Evolutionary conservation across 2,113 vertebrate species (phyloP), one percentile per base, ranked within the genome.

Genomic region (Cyprinodon brontotheroides): DNA sequence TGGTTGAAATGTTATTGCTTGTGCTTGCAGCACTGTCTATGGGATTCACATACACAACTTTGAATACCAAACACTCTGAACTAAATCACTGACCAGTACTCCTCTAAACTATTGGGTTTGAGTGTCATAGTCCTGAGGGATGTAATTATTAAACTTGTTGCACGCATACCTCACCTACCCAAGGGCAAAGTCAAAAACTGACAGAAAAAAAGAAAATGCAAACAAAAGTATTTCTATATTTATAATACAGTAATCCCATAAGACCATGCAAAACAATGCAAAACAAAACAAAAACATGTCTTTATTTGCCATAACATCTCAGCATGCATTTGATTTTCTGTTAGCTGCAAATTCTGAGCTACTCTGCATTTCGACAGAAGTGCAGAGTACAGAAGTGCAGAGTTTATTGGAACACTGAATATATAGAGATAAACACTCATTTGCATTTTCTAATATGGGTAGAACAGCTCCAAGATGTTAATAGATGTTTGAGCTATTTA

Each of bases 121-220:
- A 73, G 74, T 62, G 68, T 86, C 74, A 82, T 72, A 85, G 63
- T 72, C 79, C 83, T 81, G 59, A 37, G 40, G 62, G 61, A 81
- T 72, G 74, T 72, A 81, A 63, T 79, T 66, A 60, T 37, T 3
- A 85, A 83, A 78, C 74, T 39, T 11, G 50, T 57, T 57, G 3
- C 17, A 57, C n/a, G 7, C 20, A 57, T 20, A 57, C 6, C 50
- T 57, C 6, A 57, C 17, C 20, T n/a, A n/a, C 17, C 50, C 50
- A 57, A 57, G 50, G 50, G 50, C 50, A 57, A 20, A 57, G 17
- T 8, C 50, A 48, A 14, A 48, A 48, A 48, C 12, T 14, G 13
- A 14, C 11, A 48, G 15, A 14, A 3, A 48, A 29, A 29, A 48
- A 15, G 15, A 48, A 48, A 48, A 48, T 14, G 8, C 50, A 57